Evolutionary conservation across 2,888 invertebrate species (phyloP).

Genomic region (Chloroclystis v-ata): DNA sequence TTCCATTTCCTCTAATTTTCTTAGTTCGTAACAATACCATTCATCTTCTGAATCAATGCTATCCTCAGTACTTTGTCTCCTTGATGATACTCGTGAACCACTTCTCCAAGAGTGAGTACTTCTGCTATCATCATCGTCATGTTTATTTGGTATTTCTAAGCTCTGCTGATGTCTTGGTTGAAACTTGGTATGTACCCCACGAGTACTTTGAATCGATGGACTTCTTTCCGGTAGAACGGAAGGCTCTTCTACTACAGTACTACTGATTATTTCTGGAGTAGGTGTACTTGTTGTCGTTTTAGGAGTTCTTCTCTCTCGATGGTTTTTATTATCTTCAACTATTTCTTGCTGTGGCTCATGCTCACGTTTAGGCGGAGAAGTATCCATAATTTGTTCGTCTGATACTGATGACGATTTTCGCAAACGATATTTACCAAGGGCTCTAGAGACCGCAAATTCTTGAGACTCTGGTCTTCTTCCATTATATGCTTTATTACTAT

Average conservation of each 20-base stretch:
- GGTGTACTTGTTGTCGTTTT: conserved; percentile 40
- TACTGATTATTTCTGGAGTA: conserved; percentile 62
- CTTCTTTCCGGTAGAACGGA: conserved; percentile 78
- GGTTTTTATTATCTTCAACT: conserved; percentile 40
- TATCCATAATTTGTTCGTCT: conserved; percentile 81
- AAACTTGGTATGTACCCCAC: conserved; percentile 78
- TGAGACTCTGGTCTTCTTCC: conserved; percentile 89
- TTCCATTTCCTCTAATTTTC: conserved; percentile 92
- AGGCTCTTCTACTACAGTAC: conserved; percentile 69
- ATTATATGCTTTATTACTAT: conserved; percentile 75
- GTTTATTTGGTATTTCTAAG: conserved; percentile 86
- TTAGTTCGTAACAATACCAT: conserved; percentile 93
- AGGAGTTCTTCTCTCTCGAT: conserved; percentile 50
- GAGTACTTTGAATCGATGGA: conserved; percentile 80
- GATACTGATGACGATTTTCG: conserved; percentile 84
- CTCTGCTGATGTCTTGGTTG: conserved; percentile 86
- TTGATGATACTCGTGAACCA: conserved; percentile 89
- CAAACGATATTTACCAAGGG: conserved; percentile 87
- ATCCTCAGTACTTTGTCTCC: conserved; percentile 94
- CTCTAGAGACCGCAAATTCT: conserved; percentile 90
- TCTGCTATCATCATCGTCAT: conserved; percentile 89
- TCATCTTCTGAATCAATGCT: conserved; percentile 96
- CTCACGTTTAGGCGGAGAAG: conserved; percentile 60
- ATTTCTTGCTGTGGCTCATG: conserved; percentile 44
- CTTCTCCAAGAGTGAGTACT: conserved; percentile 93